These are phyloP conservation scores for Anoplolepis gracilipes DNA, from an alignment of 1,140 invertebrate genomes.

Conservation along the genomic window DNA sequence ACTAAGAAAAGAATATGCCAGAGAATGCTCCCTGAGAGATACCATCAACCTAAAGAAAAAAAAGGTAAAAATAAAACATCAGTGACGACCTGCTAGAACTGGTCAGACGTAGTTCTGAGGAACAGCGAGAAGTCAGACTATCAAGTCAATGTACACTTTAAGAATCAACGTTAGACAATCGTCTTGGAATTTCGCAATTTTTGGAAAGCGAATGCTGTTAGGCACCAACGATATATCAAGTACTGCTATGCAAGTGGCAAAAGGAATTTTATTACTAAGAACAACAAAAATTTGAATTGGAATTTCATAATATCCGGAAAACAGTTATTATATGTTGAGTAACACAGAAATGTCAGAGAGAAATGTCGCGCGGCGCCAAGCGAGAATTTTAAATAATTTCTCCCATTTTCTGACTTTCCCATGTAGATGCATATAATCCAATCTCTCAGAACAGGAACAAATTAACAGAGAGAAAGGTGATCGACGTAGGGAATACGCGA, in stretches of 20 bases:
- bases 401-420: neutral
- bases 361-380: neutral
- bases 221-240: neutral
- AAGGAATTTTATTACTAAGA: neutral
- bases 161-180: neutral
- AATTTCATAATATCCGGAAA: constrained; percentile 35
- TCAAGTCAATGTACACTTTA: neutral
- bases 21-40: neutral
- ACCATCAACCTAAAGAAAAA: neutral
- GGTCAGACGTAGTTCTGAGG: neutral
- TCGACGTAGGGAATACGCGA: neutral
- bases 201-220: neutral
- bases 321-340: neutral
- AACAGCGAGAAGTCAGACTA: neutral
- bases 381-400: constrained; percentile 29
- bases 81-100: constrained; percentile 9
- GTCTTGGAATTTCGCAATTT: neutral
- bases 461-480: constrained; percentile 40
- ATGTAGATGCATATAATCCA: neutral
- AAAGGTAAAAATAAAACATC: neutral
- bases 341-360: neutral
- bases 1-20: neutral
- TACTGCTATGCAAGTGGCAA: neutral
- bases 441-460: neutral
- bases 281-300: neutral